Percentiles rank a stretch among this genome's conserved stretches.
These are phyloP conservation scores for Siniperca chuatsi DNA, from an alignment of 2,113 vertebrate species.

Conservation along the genomic window DNA sequence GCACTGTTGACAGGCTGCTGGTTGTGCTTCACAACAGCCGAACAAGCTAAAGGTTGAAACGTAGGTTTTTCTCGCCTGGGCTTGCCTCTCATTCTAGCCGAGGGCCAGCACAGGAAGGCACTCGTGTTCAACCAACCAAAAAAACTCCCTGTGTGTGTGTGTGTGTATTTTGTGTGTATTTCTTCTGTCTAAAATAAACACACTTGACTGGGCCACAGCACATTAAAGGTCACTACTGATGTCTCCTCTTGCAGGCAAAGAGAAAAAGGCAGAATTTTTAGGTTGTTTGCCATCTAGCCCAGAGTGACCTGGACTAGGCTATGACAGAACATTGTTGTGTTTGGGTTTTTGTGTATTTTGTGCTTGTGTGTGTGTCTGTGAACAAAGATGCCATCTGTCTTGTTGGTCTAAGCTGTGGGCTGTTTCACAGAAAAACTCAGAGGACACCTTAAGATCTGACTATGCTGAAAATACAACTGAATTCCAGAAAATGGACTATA, in stretches of 20 bases:
- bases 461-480: not conserved
- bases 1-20: slow-evolving; percentile 3
- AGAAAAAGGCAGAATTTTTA: not conserved
- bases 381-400: slow-evolving; percentile 25
- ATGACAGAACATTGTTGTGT: not conserved
- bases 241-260: slow-evolving; percentile 21
- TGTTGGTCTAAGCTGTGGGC: slow-evolving; percentile 18
- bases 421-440: not conserved
- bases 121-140: slow-evolving; percentile 47
- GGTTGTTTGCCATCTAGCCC: not conserved
- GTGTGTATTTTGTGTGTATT: slow-evolving; percentile 4
- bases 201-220: slow-evolving; percentile 32
- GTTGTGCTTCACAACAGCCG: slow-evolving; percentile 22
- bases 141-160: slow-evolving; percentile 14
- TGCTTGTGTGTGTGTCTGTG: slow-evolving; percentile 2
- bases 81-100: slow-evolving; percentile 11
- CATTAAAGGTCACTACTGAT: slow-evolving; percentile 55
- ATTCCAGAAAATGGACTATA: not conserved
- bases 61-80: not conserved
- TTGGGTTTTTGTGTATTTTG: not conserved
- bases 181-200: slow-evolving; percentile 28
- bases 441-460: slow-evolving; percentile 1
- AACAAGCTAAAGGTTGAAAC: slow-evolving; percentile 47
- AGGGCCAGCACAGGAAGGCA: not conserved
- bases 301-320: slow-evolving; percentile 5